A percentile compares a stretch with the other conserved stretches of the same genome.
Evolutionary conservation across 2,797 vertebrate genomes (phyloP).

Genomic region (Alcedo quadribrachys): DNA sequence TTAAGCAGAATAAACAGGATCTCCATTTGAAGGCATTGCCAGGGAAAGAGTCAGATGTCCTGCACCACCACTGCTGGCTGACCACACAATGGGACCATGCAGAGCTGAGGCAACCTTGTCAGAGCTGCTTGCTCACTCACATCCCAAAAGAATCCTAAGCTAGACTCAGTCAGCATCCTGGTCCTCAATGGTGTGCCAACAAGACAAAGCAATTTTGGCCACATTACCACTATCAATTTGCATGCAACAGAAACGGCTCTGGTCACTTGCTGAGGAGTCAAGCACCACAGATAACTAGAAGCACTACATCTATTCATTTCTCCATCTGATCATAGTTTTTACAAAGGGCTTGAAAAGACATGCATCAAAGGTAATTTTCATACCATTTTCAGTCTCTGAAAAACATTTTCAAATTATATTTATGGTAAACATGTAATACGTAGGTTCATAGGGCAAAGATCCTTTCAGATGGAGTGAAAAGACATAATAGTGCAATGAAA

Average conservation of each 20-base stretch:
- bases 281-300: not conserved
- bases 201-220: not conserved
- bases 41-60: rapidly evolving
- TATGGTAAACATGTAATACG: not conserved
- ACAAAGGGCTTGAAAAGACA: not conserved
- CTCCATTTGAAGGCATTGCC: not conserved
- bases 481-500: not conserved
- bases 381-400: not conserved
- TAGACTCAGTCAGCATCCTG: not conserved
- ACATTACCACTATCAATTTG: not conserved
- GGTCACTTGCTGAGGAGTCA: not conserved
- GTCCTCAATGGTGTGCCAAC: not conserved
- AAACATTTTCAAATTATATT: not conserved
- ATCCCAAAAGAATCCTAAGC: not conserved
- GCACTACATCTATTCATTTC: not conserved
- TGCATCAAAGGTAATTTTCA: not conserved
- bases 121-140: not conserved
- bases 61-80: not conserved
- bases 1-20: not conserved
- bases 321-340: not conserved
- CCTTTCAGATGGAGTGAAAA: not conserved
- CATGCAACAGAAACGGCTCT: not conserved
- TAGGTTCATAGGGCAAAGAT: not conserved
- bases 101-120: not conserved
- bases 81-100: rapidly evolving